Evolutionary conservation across 2,888 invertebrate genomes (phyloP).

Genomic region (Automeris io): DNA sequence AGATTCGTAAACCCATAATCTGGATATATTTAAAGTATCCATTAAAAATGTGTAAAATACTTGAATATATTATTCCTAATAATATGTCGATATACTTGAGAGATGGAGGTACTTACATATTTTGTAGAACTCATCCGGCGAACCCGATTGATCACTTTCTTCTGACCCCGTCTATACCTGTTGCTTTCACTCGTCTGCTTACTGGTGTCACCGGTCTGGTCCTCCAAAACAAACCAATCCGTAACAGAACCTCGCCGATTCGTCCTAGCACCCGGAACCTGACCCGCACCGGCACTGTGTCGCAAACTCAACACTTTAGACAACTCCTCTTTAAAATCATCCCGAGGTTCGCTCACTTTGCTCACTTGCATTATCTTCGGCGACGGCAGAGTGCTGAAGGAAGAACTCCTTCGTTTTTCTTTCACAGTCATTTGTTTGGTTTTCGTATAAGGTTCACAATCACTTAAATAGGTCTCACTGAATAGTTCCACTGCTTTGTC

Average conservation of each 20-base stretch:
- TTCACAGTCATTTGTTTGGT: conserved; percentile 28
- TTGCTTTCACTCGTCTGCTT: conserved; percentile 22
- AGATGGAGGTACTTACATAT: conserved; percentile 58
- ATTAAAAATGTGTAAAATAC: no score
- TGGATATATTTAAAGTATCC: no score
- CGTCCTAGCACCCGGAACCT: conserved; percentile 21
- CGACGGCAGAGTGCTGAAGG: conserved; percentile 53
- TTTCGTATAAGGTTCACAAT: conserved; percentile 63
- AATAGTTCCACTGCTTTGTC: conserved; percentile 63
- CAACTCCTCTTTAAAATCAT: conserved; percentile 58
- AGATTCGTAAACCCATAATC: no score
- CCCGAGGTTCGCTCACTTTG: conserved; percentile 56
- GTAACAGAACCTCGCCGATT: conserved; percentile 61
- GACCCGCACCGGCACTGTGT: conserved; percentile 24
- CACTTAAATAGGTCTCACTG: conserved; percentile 63
- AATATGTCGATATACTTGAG: background rate
- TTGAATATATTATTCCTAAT: background rate
- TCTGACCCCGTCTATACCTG: conserved; percentile 53
- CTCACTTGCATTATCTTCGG: conserved; percentile 57
- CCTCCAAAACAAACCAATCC: conserved; percentile 68
- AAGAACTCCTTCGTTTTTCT: conserved; percentile 56
- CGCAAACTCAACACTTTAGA: conserved; percentile 40
- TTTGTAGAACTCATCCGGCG: conserved; percentile 68
- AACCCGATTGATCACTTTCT: conserved; percentile 55
- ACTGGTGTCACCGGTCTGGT: conserved; percentile 23